Evolutionary conservation across 2,888 invertebrate species (phyloP).

Genomic region (Agriopis marginaria): DNA sequence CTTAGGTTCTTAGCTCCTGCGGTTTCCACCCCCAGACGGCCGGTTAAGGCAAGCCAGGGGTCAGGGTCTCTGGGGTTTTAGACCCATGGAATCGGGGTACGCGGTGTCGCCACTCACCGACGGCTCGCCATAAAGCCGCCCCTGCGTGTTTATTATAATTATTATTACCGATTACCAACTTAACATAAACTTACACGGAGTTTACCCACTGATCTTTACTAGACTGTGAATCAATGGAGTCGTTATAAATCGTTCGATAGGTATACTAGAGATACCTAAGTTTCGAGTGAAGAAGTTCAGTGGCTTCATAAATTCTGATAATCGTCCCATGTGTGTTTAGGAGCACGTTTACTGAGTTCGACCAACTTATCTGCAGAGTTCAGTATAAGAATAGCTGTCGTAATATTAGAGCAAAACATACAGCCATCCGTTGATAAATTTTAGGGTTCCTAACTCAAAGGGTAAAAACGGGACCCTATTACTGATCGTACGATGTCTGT

Average conservation of each 20-base stretch:
- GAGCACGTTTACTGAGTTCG: slow-evolving; percentile 6
- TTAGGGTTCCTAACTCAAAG: no score
- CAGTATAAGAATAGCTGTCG: not conserved
- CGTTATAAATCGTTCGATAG: slow-evolving; percentile 34
- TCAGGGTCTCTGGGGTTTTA: no score
- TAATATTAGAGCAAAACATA: not conserved
- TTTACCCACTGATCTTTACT: not conserved
- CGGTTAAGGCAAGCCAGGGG: no score
- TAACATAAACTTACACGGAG: not conserved
- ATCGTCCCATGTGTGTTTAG: slow-evolving; percentile 36
- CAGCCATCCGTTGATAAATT: not conserved
- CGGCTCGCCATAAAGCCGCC: no score
- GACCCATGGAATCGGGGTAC: no score
- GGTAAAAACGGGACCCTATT: no score
- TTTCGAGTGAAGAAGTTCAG: slow-evolving; percentile 35
- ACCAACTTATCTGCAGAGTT: not conserved
- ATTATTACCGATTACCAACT: not conserved
- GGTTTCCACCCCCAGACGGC: no score
- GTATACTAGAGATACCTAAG: slow-evolving; percentile 32
- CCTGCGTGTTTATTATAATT: not conserved
- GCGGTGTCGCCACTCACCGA: no score
- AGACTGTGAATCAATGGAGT: slow-evolving; percentile 8
- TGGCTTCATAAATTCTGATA: slow-evolving; percentile 38
- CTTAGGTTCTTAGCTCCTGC: no score
- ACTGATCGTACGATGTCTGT: no score